phyloP scores from a whole-genome alignment of 1,140 invertebrate genomes.

The Drosophila eugracilis region DNA sequence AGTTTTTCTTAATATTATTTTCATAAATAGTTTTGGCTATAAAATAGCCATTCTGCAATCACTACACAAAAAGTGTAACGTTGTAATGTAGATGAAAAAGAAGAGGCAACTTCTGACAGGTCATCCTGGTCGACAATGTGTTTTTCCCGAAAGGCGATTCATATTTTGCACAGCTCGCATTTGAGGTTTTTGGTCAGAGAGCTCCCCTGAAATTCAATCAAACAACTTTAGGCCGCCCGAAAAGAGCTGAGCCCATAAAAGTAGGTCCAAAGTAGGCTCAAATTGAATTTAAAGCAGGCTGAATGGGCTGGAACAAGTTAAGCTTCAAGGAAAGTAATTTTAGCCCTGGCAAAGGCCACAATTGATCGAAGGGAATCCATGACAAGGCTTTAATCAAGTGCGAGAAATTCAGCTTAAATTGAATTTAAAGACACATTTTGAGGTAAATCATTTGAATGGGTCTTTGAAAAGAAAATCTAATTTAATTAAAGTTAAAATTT shows the following conservation, averaged over 20 bases:
- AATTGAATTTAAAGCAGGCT: slow-evolving; percentile 45
- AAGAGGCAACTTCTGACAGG: slow-evolving; percentile 46
- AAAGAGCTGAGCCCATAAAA: slow-evolving; percentile 46
- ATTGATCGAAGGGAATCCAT: slow-evolving; percentile 26
- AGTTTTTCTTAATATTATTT: too few relatives aligned
- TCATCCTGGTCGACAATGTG: slow-evolving; percentile 14
- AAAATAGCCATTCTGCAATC: neutral
- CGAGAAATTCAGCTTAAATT: neutral
- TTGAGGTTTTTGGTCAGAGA: slow-evolving; percentile 32
- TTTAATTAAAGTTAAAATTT: too few relatives aligned
- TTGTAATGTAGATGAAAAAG: slow-evolving; percentile 17
- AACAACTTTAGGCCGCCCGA: slow-evolving; percentile 38
- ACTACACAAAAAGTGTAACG: neutral
- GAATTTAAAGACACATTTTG: neutral
- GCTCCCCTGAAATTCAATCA: slow-evolving; percentile 41
- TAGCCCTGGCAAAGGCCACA: slow-evolving; percentile 25
- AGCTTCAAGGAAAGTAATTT: slow-evolving; percentile 42
- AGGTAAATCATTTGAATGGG: neutral
- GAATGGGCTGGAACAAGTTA: slow-evolving; percentile 23
- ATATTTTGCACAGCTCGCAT: slow-evolving; percentile 38
- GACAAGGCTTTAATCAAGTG: slow-evolving; percentile 25
- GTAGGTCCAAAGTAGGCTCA: slow-evolving; percentile 41
- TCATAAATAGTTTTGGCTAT: neutral
- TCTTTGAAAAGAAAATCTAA: neutral
- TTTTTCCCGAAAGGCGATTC: slow-evolving; percentile 36